phyloP scores from a whole-genome alignment of 2,797 vertebrate species.

The Eulemur coronatus region DNA sequence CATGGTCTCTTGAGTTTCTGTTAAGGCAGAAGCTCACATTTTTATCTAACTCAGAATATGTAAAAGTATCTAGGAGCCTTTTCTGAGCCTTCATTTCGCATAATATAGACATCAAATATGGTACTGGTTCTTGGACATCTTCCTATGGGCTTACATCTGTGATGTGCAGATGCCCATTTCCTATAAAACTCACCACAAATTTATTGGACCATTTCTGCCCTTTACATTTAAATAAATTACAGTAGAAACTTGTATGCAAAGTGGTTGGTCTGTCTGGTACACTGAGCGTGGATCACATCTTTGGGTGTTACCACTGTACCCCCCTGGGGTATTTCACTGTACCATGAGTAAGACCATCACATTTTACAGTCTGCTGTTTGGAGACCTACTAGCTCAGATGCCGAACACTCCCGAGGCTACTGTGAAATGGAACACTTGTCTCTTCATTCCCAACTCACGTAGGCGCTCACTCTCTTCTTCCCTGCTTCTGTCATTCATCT shows the following conservation, averaged over 20 bases:
- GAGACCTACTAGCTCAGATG: accelerated
- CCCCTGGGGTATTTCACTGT: accelerated
- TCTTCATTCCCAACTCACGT: not conserved
- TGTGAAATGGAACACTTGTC: not conserved
- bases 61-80: not conserved
- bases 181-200: not conserved
- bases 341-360: accelerated
- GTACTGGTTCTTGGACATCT: not conserved
- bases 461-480: not conserved
- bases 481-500: not conserved
- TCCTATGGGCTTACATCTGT: not conserved
- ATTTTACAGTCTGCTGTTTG: too few species aligned
- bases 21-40: not conserved
- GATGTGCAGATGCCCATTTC: not conserved
- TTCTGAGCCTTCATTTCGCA: not conserved
- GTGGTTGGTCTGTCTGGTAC: not conserved
- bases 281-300: accelerated
- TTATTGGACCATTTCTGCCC: not conserved
- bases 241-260: not conserved
- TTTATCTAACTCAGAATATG: not conserved
- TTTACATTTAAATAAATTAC: not conserved
- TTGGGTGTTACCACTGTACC: accelerated
- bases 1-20: not conserved
- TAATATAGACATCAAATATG: not conserved
- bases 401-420: not conserved